Conservation (phyloP, 2,113 vertebrate genomes). For the Pampusana beccarii region DNA sequence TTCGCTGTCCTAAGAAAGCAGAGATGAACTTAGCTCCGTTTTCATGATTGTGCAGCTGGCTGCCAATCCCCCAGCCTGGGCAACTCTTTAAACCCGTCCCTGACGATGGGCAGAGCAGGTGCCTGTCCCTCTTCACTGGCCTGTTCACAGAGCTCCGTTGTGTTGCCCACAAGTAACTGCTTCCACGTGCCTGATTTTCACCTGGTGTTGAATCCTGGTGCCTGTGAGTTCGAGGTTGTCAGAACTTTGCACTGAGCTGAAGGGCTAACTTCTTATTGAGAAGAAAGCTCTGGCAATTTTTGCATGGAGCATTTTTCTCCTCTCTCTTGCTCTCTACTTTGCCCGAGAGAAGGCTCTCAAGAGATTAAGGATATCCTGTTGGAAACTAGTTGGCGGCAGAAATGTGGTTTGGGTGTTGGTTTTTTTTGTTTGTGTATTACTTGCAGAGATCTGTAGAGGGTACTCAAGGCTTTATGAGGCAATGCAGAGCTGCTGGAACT, state of each 20-base stretch:
- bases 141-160: background rate
- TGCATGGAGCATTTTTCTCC: background rate
- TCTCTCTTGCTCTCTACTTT: background rate
- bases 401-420: background rate
- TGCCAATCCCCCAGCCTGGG: background rate
- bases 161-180: background rate
- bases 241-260: background rate
- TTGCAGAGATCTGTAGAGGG: slow-evolving; percentile 67
- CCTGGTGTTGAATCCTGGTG: background rate
- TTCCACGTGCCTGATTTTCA: background rate
- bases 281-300: background rate
- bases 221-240: background rate
- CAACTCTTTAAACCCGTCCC: background rate
- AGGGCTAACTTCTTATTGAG: background rate
- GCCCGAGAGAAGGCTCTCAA: background rate
- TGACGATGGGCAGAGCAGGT: background rate
- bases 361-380: background rate
- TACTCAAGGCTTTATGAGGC: slow-evolving; percentile 43
- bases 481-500: background rate
- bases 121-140: background rate
- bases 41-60: background rate
- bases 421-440: slow-evolving; percentile 5
- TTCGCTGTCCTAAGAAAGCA: no score
- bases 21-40: background rate
- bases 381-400: background rate